These are phyloP conservation scores for Lysandra bellargus DNA, from an alignment of 2,888 invertebrate species.

Conservation along the genomic window DNA sequence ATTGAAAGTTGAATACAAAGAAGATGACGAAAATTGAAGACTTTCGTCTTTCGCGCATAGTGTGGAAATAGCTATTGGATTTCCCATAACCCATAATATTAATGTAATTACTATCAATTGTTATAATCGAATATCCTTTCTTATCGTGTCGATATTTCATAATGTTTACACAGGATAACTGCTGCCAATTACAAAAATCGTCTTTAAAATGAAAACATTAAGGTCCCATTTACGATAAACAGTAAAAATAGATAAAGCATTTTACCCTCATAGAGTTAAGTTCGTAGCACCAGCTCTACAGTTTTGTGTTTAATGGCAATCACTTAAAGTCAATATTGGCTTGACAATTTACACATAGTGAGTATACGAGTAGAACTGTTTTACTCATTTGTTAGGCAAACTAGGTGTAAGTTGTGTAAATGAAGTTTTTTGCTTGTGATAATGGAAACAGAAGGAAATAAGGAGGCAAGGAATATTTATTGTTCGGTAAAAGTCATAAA, in stretches of 20 bases:
- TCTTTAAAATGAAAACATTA: neutral
- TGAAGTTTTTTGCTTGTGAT: neutral
- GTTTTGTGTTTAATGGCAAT: neutral
- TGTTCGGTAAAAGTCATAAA: neutral
- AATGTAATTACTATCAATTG: neutral
- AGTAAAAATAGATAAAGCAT: constrained; percentile 25
- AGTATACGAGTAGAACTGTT: neutral
- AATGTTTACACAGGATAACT: neutral
- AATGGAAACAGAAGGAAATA: constrained; percentile 2
- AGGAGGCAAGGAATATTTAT: neutral
- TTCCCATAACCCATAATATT: neutral
- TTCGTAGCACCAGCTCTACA: neutral
- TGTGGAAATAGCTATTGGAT: neutral
- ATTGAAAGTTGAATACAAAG: too few species aligned
- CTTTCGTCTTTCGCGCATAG: too few species aligned
- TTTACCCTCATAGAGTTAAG: constrained; percentile 6
- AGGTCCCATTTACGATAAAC: constrained; percentile 20
- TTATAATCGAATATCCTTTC: neutral
- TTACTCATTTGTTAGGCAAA: constrained; percentile 15
- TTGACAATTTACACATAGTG: neutral
- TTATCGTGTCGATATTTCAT: constrained; percentile 1
- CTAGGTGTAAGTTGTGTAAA: constrained; percentile 1
- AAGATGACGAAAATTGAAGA: too few species aligned
- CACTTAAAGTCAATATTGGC: neutral
- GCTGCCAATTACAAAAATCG: neutral